Conservation (phyloP, 1,140 invertebrate species). For the Zophobas atratus region DNA sequence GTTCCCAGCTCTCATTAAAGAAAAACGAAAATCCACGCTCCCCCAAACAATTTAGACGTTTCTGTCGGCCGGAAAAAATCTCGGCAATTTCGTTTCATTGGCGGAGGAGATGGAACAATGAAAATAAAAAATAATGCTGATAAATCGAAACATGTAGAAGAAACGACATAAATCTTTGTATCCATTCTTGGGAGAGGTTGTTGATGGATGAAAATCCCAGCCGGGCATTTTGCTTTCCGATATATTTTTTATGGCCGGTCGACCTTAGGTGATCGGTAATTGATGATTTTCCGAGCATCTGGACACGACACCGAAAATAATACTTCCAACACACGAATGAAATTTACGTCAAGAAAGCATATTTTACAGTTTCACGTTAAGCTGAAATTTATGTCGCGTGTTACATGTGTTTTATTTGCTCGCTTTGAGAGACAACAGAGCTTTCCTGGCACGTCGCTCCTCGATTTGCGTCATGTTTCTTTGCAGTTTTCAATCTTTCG, state of each 20-base stretch:
- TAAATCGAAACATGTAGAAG: slow-evolving; percentile 37
- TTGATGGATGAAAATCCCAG: slow-evolving; percentile 40
- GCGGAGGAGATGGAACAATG: slow-evolving; percentile 1
- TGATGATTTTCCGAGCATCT: slow-evolving; percentile 12
- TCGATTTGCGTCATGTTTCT: not conserved
- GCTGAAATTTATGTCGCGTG: not conserved
- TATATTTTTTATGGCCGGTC: slow-evolving; percentile 35
- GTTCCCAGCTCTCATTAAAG: not conserved
- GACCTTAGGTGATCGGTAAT: slow-evolving; percentile 7
- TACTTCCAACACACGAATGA: not conserved
- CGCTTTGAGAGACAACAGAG: not conserved
- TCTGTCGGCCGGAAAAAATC: too few relatives aligned
- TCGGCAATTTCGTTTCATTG: not conserved
- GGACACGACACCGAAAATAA: slow-evolving; percentile 17
- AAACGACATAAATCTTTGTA: slow-evolving; percentile 28
- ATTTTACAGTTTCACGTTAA: not conserved
- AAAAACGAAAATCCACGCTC: too few relatives aligned
- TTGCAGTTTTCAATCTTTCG: slow-evolving; percentile 20
- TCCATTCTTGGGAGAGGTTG: slow-evolving; percentile 16
- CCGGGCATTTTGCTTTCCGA: slow-evolving; percentile 23
- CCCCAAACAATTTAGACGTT: too few relatives aligned
- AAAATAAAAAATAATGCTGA: slow-evolving; percentile 36
- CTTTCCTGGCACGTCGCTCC: slow-evolving; percentile 8
- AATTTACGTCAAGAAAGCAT: not conserved
- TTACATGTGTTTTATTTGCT: slow-evolving; percentile 2